These are phyloP conservation scores for Yasuhikotakia modesta DNA, from an alignment of 2,797 vertebrate species.

Conservation along the genomic window DNA sequence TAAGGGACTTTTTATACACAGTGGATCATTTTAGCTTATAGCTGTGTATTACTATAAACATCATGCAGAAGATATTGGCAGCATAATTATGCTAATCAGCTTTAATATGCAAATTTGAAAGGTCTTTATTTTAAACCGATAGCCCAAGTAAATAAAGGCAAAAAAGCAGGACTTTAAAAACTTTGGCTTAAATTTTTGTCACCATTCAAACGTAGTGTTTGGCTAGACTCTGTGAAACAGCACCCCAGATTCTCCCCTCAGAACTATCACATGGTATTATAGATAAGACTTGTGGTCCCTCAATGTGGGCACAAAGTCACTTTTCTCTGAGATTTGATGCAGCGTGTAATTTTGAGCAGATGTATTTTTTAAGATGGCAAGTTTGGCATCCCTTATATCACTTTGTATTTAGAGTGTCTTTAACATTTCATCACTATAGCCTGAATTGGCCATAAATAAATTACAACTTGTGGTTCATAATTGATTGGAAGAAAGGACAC, in stretches of 20 bases:
- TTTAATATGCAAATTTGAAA: conserved; percentile 60
- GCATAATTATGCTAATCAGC: conserved; percentile 73
- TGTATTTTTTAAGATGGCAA: conserved; percentile 61
- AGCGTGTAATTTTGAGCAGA: conserved; percentile 58
- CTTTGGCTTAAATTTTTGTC: conserved; percentile 28
- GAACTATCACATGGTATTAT: conserved; percentile 16
- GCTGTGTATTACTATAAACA: conserved; percentile 64
- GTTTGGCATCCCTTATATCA: conserved; percentile 50
- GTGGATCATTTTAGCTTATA: conserved; percentile 60
- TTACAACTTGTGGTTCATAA: conserved; percentile 63
- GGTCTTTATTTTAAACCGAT: conserved; percentile 59
- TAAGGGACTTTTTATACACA: background rate
- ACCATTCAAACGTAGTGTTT: conserved; percentile 10
- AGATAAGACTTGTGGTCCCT: background rate
- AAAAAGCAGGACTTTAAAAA: background rate
- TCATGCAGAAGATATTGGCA: conserved; percentile 48
- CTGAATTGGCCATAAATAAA: conserved; percentile 65
- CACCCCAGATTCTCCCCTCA: background rate
- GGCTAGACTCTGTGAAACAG: conserved; percentile 7
- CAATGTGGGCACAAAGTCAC: conserved; percentile 23
- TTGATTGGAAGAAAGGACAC: conserved; percentile 65
- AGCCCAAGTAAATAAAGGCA: conserved; percentile 58
- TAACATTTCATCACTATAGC: conserved; percentile 52
- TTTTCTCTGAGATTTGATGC: conserved; percentile 32
- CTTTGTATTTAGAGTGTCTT: conserved; percentile 49